Percentiles rank a stretch among this genome's conserved stretches.
Conservation (phyloP, 2,113 vertebrate genomes). For the Choloepus hoffmanni region DNA sequence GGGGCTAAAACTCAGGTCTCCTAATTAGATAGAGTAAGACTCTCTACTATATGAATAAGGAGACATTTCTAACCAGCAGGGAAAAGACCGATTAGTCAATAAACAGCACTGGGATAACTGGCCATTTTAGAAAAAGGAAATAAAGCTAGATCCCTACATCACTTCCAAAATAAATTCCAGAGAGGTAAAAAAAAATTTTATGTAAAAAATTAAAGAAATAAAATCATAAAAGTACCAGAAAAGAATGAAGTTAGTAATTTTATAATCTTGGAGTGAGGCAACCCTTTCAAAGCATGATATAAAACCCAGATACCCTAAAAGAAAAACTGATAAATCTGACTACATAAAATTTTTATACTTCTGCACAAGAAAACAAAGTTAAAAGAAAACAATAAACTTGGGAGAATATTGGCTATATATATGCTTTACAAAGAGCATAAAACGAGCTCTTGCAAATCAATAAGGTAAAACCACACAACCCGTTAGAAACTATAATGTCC, state of each 20-base stretch:
- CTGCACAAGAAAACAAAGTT: constrained; percentile 49
- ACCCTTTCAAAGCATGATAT: neutral
- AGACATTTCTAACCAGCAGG: neutral
- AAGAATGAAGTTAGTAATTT: neutral
- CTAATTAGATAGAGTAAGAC: neutral
- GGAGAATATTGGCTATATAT: neutral
- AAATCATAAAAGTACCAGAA: neutral
- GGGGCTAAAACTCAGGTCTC: neutral
- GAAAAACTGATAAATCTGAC: neutral
- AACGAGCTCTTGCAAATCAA: constrained; percentile 48
- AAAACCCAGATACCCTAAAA: constrained; percentile 27
- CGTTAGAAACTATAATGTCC: constrained; percentile 37
- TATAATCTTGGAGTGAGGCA: neutral
- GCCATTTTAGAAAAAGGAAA: neutral
- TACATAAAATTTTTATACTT: neutral
- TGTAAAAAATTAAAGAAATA: constrained; percentile 38
- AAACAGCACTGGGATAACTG: neutral
- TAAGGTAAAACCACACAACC: constrained; percentile 16
- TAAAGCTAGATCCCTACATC: neutral
- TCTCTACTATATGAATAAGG: neutral
- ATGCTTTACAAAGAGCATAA: constrained; percentile 4
- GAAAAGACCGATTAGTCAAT: neutral
- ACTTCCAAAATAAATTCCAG: neutral
- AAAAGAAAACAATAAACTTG: constrained; percentile 11
- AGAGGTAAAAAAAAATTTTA: neutral